These are phyloP conservation scores for Myiopsitta monachus DNA, from an alignment of 2,113 vertebrate species.

Conservation along the genomic window DNA sequence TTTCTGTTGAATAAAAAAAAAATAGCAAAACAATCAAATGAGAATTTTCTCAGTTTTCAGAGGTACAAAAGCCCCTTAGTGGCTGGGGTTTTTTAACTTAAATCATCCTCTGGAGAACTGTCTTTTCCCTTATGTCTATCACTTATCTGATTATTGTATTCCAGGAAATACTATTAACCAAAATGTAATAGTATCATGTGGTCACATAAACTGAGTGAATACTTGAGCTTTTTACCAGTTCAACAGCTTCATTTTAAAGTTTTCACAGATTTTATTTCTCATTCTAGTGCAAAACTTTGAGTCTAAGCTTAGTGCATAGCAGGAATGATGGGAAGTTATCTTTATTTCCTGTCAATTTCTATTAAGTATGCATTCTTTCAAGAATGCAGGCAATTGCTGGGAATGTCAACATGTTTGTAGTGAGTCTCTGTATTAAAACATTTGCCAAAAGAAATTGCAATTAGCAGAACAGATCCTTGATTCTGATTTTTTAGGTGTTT, in stretches of 20 bases:
- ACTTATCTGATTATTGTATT: neutral
- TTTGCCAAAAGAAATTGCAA: neutral
- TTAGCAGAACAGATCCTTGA: neutral
- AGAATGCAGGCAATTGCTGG: neutral
- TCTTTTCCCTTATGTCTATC: neutral
- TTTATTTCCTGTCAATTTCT: neutral
- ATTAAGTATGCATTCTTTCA: neutral
- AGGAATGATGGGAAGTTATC: neutral
- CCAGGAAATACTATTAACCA: neutral
- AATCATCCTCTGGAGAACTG: neutral
- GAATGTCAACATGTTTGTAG: neutral
- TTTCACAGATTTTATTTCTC: neutral
- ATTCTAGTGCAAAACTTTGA: neutral
- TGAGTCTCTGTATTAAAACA: neutral
- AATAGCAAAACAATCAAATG: neutral
- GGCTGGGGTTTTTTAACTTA: neutral
- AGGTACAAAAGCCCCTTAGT: neutral
- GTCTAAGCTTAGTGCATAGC: neutral
- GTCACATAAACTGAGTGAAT: neutral
- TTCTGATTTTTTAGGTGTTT: neutral
- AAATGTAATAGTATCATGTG: neutral
- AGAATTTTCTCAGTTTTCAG: neutral
- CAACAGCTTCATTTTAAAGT: neutral
- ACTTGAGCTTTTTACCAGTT: neutral
- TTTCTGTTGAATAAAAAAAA: neutral